Evolutionary conservation across 2,888 invertebrate genomes (phyloP), one percentile per base, ranked within the genome.

Genomic region (Acronicta alni): DNA sequence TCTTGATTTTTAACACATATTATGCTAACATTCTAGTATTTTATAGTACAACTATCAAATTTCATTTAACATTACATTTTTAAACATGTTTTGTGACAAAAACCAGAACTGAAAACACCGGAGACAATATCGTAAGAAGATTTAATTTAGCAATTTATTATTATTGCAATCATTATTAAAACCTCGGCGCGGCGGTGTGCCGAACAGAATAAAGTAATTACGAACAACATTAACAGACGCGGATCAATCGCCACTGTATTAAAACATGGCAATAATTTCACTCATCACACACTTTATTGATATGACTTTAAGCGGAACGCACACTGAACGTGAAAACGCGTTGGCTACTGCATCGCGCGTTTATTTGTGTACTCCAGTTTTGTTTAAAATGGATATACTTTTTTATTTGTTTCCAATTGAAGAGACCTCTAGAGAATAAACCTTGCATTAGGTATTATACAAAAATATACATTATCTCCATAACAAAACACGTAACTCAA

Each of bases 201-300:
- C 43, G 49, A 47, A 69, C 44, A 57, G 23, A 57, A 56, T 58
- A 55, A 57, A 65, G 59, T 73, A 72, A 69, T 75, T 62, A 76
- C 17, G 41, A 23, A 52, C 44, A 15, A 48, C 42, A 64, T 67
- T 62, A 76, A 49, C 42, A 20, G 48, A 16, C 57, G 37, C 42
- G 46, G 62, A 65, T 63, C 73, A 67, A 79, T 80, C 68, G 76
- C 79, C 71, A 75, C 73, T 64, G 77, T 74, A 74, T 77, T 75
- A 75, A 48, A 72, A 80, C 74, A 75, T 17, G 17, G 68, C 74
- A 74, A 72, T 72, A 72, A 76, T 82, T 83, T 75, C 66, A 75
- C 72, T 64, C 66, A 57, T 68, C 58, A 57, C 60, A 75, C 69
- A 64, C 52, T 52, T 46, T 51, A 60, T 57, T 51, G 46, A 41